Evolutionary conservation across 2,797 vertebrate genomes (phyloP).

Genomic region (Chloroceryle amazona): DNA sequence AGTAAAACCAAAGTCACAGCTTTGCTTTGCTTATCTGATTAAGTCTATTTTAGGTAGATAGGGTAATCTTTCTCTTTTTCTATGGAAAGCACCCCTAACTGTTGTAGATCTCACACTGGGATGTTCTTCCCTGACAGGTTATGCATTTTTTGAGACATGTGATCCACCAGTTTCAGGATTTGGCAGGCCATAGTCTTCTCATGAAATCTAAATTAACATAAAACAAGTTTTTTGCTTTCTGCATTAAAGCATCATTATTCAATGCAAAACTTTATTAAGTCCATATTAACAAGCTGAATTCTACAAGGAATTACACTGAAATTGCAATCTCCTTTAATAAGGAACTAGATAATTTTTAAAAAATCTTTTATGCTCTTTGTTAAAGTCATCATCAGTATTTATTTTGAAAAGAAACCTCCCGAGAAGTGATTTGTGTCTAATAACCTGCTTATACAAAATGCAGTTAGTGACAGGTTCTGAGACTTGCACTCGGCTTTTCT

Average conservation of each 20-base stretch:
- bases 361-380: slow-evolving; percentile 16
- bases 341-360: background rate
- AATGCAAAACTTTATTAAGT: background rate
- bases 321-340: slow-evolving; percentile 16
- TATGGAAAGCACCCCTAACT: background rate
- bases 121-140: background rate
- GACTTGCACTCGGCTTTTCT: background rate
- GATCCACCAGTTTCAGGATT: background rate
- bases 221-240: background rate
- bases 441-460: background rate
- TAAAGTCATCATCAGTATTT: background rate
- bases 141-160: background rate
- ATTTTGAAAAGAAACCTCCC: slow-evolving; percentile 1
- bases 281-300: slow-evolving; percentile 23
- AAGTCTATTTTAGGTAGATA: background rate
- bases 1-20: background rate
- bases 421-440: slow-evolving; percentile 7
- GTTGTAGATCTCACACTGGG: background rate
- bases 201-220: background rate
- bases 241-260: slow-evolving; percentile 14
- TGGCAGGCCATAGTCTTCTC: background rate
- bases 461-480: background rate
- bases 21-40: slow-evolving; percentile 15
- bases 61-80: background rate
- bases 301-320: slow-evolving; percentile 17